Evolutionary conservation across 2,113 vertebrate species (phyloP).

Genomic region (Rhea americana): DNA sequence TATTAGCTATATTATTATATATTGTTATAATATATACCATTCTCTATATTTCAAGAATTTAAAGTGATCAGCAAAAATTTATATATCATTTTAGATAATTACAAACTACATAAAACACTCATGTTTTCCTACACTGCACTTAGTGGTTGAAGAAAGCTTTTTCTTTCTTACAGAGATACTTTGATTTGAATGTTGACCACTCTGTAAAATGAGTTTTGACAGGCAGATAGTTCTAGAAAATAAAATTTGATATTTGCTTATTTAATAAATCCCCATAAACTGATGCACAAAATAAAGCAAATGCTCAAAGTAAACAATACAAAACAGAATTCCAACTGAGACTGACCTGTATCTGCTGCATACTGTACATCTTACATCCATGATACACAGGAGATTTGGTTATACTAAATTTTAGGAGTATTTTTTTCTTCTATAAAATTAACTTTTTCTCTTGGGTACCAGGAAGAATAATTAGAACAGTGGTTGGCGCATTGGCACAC

Average conservation of each 20-base stretch:
- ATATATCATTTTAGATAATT: constrained; percentile 46
- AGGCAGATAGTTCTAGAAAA: neutral
- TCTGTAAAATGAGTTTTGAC: neutral
- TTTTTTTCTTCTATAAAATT: neutral
- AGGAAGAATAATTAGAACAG: neutral
- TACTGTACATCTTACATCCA: neutral
- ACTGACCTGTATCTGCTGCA: neutral
- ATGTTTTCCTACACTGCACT: constrained; percentile 15
- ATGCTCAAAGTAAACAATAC: neutral
- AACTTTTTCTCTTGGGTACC: neutral
- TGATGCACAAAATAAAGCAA: neutral
- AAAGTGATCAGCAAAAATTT: constrained; percentile 16
- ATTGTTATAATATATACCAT: neutral
- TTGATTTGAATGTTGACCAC: constrained; percentile 30
- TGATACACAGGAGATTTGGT: neutral
- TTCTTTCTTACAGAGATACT: neutral
- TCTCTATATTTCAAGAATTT: constrained; percentile 23
- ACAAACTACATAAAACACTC: constrained; percentile 33
- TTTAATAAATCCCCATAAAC: neutral
- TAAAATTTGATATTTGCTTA: neutral
- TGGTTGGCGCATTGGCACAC: neutral
- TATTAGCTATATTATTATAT: too few relatives aligned
- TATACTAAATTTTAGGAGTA: neutral
- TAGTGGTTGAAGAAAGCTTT: constrained; percentile 9
- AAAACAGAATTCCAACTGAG: neutral